These are phyloP conservation scores for Leuciscus idus DNA, from an alignment of 2,113 vertebrate genomes.

Conservation along the genomic window DNA sequence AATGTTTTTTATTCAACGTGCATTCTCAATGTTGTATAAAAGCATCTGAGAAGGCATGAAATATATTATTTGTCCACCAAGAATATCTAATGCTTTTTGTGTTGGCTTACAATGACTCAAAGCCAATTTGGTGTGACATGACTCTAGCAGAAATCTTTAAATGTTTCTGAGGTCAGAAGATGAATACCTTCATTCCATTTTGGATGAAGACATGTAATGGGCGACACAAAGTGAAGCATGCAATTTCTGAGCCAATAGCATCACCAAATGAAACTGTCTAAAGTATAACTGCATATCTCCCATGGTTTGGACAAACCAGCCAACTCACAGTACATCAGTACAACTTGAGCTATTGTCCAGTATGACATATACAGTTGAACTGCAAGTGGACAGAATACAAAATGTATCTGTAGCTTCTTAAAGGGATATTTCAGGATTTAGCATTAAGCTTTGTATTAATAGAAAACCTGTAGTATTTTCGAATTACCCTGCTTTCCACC, in stretches of 20 bases:
- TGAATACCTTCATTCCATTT: not conserved
- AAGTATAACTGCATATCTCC: not conserved
- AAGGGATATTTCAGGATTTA: too few relatives aligned
- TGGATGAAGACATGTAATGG: not conserved
- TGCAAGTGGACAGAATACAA: not conserved
- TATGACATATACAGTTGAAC: not conserved
- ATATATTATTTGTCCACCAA: not conserved
- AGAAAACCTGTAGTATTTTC: too few relatives aligned
- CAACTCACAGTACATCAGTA: not conserved
- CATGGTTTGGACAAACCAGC: not conserved
- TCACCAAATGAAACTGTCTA: not conserved
- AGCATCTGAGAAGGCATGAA: not conserved
- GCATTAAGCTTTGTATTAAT: too few relatives aligned
- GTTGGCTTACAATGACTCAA: not conserved
- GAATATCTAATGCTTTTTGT: not conserved
- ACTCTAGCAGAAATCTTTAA: not conserved
- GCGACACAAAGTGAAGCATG: not conserved
- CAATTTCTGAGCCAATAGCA: not conserved
- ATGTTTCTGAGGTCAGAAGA: constrained; percentile 16
- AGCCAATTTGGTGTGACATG: not conserved
- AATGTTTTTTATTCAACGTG: not conserved
- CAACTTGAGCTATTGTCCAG: constrained; percentile 3
- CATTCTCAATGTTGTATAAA: not conserved
- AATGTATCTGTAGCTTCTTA: not conserved
- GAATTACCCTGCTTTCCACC: too few relatives aligned